Conservation (phyloP, 2,888 invertebrate species). For the Cephus pulcher region DNA sequence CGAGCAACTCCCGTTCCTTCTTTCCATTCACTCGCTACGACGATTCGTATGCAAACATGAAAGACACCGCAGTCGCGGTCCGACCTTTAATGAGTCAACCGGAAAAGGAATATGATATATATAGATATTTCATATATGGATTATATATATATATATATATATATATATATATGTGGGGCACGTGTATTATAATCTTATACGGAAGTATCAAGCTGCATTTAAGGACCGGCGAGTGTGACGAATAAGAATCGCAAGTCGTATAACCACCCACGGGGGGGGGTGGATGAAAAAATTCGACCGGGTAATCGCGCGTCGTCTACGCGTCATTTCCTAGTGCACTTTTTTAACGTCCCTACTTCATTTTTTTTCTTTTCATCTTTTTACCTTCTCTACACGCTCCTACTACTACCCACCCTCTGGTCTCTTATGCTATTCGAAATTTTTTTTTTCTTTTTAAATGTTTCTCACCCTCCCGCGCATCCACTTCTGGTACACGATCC, state of each 20-base stretch:
- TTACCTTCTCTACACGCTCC: neutral
- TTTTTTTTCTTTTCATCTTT: neutral
- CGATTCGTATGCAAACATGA: neutral
- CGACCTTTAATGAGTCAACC: conserved; percentile 26
- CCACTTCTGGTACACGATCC: conserved; percentile 26
- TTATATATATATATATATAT: neutral
- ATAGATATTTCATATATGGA: neutral
- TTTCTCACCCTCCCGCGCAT: conserved; percentile 15
- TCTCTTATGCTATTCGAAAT: conserved; percentile 12
- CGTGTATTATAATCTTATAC: too few relatives aligned
- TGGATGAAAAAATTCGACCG: neutral
- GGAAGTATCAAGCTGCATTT: too few relatives aligned
- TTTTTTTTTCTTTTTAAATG: neutral
- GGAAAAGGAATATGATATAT: neutral
- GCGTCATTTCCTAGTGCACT: neutral
- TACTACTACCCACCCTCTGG: neutral
- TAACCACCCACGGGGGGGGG: neutral
- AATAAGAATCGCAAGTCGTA: neutral
- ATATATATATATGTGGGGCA: neutral
- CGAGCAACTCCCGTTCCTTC: conserved; percentile 22
- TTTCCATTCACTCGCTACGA: neutral
- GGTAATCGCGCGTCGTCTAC: neutral
- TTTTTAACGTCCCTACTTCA: neutral
- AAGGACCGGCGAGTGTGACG: neutral
- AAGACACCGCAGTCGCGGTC: conserved; percentile 23